phyloP scores from a whole-genome alignment of 2,113 vertebrate genomes.

The Megaceryle torquata region DNA sequence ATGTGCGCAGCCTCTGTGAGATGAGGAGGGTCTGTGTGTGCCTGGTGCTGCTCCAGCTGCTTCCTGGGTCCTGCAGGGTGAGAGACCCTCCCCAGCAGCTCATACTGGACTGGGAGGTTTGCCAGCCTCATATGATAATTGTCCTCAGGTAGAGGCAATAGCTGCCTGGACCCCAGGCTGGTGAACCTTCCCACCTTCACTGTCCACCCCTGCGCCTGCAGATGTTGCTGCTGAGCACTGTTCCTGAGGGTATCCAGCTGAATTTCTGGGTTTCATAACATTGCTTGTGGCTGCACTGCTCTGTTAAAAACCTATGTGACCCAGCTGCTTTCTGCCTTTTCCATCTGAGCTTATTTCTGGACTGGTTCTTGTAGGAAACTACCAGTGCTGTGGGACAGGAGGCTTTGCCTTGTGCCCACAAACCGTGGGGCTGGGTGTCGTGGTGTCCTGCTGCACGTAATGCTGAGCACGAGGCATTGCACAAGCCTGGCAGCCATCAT shows the following conservation, averaged over 20 bases:
- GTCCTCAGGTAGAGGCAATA: background rate
- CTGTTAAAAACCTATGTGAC: fast-evolving
- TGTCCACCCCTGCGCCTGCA: background rate
- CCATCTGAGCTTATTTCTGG: background rate
- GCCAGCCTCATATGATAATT: fast-evolving
- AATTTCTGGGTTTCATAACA: background rate
- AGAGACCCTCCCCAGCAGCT: background rate
- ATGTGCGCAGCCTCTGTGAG: fast-evolving
- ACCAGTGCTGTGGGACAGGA: fast-evolving
- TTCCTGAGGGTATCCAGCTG: background rate
- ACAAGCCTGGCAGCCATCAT: fast-evolving
- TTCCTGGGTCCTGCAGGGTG: background rate
- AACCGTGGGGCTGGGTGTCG: fast-evolving
- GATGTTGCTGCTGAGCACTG: background rate
- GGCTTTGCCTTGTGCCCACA: background rate
- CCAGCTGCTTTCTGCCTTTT: background rate
- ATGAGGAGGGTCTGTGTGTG: background rate
- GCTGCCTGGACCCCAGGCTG: background rate
- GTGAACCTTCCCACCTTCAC: fast-evolving
- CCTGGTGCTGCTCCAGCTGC: background rate
- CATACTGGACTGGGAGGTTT: fast-evolving
- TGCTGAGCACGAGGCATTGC: fast-evolving
- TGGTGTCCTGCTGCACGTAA: fast-evolving
- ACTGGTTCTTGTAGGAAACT: background rate
- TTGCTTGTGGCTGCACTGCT: background rate